phyloP scores from a whole-genome alignment of 2,113 vertebrate genomes.

The Tragelaphus buxtoni region DNA sequence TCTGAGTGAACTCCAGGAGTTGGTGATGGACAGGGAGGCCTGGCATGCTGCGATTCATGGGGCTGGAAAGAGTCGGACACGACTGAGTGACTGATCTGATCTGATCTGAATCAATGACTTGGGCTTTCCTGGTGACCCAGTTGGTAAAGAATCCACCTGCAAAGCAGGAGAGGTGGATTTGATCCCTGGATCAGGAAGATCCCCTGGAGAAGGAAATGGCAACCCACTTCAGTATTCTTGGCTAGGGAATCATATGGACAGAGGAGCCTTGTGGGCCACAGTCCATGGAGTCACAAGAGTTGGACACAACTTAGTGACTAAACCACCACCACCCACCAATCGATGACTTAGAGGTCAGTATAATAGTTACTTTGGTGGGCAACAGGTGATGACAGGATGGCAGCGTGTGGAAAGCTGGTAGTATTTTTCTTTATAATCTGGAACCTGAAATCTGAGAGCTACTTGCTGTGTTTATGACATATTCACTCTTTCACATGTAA shows the following conservation, averaged over 20 bases:
- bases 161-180: background rate
- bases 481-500: background rate
- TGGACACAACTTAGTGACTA: background rate
- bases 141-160: background rate
- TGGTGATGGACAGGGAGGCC: too few species aligned
- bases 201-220: background rate
- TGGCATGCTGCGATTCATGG: too few species aligned
- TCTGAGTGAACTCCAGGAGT: too few species aligned
- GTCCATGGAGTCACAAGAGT: background rate
- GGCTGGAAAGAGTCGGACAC: too few species aligned
- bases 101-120: background rate
- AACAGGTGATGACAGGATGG: background rate
- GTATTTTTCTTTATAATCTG: background rate
- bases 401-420: background rate
- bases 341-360: background rate
- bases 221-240: background rate
- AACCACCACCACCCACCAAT: background rate
- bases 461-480: background rate
- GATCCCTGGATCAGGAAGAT: background rate
- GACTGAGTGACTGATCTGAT: too few species aligned
- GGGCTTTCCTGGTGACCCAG: background rate
- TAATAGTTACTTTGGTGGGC: background rate
- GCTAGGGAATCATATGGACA: background rate
- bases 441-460: background rate
- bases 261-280: background rate